phyloP scores from a whole-genome alignment of 1,140 invertebrate genomes.

The Conus betulinus region DNA sequence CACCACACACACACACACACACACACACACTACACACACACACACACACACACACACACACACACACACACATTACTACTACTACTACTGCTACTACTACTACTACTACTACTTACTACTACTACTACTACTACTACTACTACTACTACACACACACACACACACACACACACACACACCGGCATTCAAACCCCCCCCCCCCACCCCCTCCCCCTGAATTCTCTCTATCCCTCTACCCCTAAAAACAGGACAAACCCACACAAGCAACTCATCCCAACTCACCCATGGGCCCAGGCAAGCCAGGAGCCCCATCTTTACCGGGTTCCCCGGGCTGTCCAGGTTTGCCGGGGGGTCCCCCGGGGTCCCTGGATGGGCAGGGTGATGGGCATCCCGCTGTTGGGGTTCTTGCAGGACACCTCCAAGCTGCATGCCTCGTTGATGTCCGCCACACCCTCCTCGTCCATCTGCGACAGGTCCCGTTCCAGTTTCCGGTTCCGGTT shows the following conservation, averaged over 20 bases:
- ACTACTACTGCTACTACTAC: too few relatives aligned
- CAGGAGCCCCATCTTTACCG: slow-evolving; percentile 59
- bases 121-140: too few relatives aligned
- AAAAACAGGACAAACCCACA: not conserved
- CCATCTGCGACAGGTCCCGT: slow-evolving; percentile 29
- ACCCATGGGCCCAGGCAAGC: slow-evolving; percentile 58
- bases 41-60: too few relatives aligned
- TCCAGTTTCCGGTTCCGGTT: slow-evolving; percentile 32
- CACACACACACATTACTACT: too few relatives aligned
- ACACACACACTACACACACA: too few relatives aligned
- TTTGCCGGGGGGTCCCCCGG: slow-evolving; percentile 60
- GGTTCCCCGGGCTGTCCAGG: slow-evolving; percentile 61
- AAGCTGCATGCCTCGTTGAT: slow-evolving; percentile 58
- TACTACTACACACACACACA: too few relatives aligned
- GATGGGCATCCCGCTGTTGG: slow-evolving; percentile 50
- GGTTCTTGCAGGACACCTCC: slow-evolving; percentile 61
- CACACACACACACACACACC: too few relatives aligned
- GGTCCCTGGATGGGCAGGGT: slow-evolving; percentile 67
- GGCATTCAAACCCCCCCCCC: too few relatives aligned
- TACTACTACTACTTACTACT: too few relatives aligned
- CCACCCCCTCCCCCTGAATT: too few relatives aligned
- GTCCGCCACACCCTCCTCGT: slow-evolving; percentile 13
- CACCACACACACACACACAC: too few relatives aligned
- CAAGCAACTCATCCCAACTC: slow-evolving; percentile 11
- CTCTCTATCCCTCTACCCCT: not conserved